These are phyloP conservation scores for Naja naja DNA, from an alignment of 2,113 vertebrate genomes.

Conservation along the genomic window DNA sequence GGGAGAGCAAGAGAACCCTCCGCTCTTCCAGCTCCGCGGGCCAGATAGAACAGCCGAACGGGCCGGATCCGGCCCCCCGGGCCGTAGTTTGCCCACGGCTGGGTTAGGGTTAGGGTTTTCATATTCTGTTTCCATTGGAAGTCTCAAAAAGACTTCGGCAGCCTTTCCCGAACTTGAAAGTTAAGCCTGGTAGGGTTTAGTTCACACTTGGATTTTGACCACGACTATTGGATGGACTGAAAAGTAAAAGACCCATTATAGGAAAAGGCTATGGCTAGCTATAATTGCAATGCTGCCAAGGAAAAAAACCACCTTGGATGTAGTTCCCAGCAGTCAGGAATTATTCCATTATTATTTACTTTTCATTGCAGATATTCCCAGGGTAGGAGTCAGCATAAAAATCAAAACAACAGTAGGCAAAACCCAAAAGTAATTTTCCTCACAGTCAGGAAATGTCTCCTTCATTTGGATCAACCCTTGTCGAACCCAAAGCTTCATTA, in stretches of 20 bases:
- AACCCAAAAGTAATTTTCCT: neutral
- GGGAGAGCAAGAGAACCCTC: too few relatives aligned
- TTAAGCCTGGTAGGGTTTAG: neutral
- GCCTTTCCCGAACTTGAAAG: neutral
- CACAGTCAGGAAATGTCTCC: neutral
- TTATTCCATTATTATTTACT: neutral
- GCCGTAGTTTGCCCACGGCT: too few relatives aligned
- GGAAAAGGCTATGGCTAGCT: neutral
- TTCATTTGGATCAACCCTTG: neutral
- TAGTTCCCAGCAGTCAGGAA: neutral
- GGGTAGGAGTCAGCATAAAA: neutral
- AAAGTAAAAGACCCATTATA: neutral
- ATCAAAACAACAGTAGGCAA: neutral
- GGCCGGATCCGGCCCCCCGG: too few relatives aligned
- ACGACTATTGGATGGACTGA: neutral
- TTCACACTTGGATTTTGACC: neutral
- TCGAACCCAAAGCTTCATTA: neutral
- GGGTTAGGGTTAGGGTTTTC: neutral
- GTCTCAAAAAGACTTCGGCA: neutral
- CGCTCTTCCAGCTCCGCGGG: too few relatives aligned
- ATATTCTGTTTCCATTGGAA: neutral
- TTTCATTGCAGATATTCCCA: neutral
- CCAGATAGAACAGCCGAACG: too few relatives aligned
- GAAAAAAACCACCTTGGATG: neutral
- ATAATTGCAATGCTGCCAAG: neutral